phyloP scores from a whole-genome alignment of 1,140 invertebrate species.

The Matsumurasca onukii region DNA sequence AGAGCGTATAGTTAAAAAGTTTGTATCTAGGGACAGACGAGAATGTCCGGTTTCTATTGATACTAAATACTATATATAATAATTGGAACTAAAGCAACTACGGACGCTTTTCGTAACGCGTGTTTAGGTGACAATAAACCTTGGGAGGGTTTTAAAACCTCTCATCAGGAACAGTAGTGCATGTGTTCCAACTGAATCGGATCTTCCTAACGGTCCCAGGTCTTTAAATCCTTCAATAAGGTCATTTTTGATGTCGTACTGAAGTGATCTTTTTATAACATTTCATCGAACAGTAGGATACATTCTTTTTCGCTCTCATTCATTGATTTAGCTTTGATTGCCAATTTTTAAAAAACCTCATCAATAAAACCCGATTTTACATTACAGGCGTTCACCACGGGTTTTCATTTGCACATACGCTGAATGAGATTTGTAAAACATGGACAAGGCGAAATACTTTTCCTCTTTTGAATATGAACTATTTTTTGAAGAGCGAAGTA shows the following conservation, averaged over 20 bases:
- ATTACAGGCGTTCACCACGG: neutral
- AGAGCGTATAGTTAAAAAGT: too few relatives aligned
- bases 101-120: too few relatives aligned
- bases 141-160: too few relatives aligned
- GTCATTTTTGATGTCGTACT: slow-evolving; percentile 41
- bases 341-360: slow-evolving; percentile 41
- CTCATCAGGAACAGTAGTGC: slow-evolving; percentile 44
- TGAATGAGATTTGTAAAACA: slow-evolving; percentile 36
- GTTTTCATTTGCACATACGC: slow-evolving; percentile 36
- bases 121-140: too few relatives aligned
- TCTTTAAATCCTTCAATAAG: slow-evolving; percentile 42
- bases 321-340: slow-evolving; percentile 38
- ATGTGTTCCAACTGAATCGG: slow-evolving; percentile 43
- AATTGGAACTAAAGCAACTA: too few relatives aligned
- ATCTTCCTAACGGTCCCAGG: slow-evolving; percentile 33
- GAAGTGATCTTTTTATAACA: slow-evolving; percentile 41
- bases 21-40: too few relatives aligned
- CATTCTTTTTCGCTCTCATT: slow-evolving; percentile 41
- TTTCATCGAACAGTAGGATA: slow-evolving; percentile 46
- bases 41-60: too few relatives aligned
- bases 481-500: slow-evolving; percentile 32
- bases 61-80: too few relatives aligned
- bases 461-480: slow-evolving; percentile 35
- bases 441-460: slow-evolving; percentile 36
- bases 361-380: slow-evolving; percentile 42